phyloP scores from a whole-genome alignment of 2,888 invertebrate species.

The Peribatodes rhomboidaria region DNA sequence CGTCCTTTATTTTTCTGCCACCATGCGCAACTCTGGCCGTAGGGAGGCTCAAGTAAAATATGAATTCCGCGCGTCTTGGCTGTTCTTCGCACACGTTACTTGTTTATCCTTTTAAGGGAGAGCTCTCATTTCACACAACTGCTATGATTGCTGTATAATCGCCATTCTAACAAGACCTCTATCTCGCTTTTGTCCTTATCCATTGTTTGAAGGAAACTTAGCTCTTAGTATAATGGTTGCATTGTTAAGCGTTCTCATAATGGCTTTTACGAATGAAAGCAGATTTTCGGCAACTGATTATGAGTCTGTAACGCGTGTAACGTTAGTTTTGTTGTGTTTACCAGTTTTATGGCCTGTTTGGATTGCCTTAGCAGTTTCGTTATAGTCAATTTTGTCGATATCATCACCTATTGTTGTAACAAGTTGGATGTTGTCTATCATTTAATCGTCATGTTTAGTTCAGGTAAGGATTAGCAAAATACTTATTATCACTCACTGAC shows the following conservation, averaged over 20 bases:
- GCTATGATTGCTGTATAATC: conserved; percentile 83
- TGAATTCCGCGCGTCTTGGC: conserved; percentile 80
- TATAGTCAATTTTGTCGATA: conserved; percentile 8
- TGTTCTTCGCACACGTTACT: conserved; percentile 85
- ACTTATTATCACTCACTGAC: no score
- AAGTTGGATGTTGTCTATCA: background rate
- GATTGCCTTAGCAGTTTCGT: conserved; percentile 40
- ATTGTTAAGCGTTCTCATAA: conserved; percentile 69
- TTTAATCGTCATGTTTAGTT: no score
- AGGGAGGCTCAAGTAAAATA: conserved; percentile 79
- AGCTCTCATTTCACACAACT: conserved; percentile 83
- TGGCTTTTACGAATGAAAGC: conserved; percentile 68
- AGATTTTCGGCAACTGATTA: conserved; percentile 75
- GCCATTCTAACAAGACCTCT: conserved; percentile 62
- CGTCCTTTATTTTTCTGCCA: conserved; percentile 49
- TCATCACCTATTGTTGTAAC: background rate
- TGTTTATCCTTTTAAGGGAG: conserved; percentile 85
- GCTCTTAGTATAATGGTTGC: conserved; percentile 62
- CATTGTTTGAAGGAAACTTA: conserved; percentile 43
- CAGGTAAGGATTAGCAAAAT: no score
- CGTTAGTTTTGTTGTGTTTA: conserved; percentile 62
- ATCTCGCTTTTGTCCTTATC: conserved; percentile 44
- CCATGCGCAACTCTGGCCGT: conserved; percentile 59
- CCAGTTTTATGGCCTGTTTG: conserved; percentile 58
- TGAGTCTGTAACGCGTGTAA: conserved; percentile 63